A percentile compares a stretch with the other conserved stretches of the same genome.
These are phyloP conservation scores for Egretta garzetta DNA, from an alignment of 2,113 vertebrate species.

Conservation along the genomic window DNA sequence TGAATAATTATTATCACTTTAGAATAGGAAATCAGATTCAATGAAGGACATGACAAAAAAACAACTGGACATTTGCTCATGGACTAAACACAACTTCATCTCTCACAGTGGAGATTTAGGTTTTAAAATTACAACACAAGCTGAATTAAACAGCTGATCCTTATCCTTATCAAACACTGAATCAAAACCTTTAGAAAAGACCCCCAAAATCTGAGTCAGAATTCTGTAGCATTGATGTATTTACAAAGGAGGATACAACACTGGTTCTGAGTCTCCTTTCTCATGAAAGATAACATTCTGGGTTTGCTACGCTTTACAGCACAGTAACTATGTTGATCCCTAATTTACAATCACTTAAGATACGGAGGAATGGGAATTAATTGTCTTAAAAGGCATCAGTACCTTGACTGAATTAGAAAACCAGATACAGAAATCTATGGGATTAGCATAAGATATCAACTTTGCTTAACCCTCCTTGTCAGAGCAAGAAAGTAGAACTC, in stretches of 20 bases:
- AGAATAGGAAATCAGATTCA: not conserved
- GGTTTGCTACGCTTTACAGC: not conserved
- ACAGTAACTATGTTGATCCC: not conserved
- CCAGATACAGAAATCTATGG: not conserved
- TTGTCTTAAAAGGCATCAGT: not conserved
- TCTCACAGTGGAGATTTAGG: not conserved
- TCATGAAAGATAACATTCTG: not conserved
- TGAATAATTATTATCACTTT: not conserved
- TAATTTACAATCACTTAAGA: not conserved
- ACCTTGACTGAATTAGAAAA: not conserved
- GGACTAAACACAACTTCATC: not conserved
- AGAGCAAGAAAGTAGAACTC: not conserved
- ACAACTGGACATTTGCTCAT: not conserved
- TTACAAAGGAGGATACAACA: not conserved
- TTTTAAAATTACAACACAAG: not conserved
- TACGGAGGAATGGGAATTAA: not conserved
- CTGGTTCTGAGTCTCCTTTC: not conserved
- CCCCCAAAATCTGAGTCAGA: not conserved
- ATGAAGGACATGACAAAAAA: not conserved
- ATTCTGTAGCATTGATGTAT: not conserved
- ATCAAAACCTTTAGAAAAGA: not conserved
- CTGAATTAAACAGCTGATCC: not conserved
- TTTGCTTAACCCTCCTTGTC: not conserved
- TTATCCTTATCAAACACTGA: not conserved
- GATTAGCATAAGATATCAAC: not conserved